These are phyloP conservation scores for Barnardius zonarius DNA, from an alignment of 2,113 vertebrate species.

Conservation along the genomic window DNA sequence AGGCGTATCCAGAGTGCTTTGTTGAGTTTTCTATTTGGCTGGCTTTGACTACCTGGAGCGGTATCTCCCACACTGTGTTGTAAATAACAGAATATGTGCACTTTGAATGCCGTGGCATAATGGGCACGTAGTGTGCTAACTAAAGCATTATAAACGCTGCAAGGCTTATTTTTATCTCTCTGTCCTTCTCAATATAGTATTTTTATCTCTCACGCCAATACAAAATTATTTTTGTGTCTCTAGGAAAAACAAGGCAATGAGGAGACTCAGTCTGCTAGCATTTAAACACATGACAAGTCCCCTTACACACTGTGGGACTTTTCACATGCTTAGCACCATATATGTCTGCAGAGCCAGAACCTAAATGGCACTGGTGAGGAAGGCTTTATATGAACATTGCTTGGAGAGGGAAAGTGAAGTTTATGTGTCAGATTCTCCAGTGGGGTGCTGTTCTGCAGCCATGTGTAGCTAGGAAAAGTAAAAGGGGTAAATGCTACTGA, in stretches of 20 bases:
- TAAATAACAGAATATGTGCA: not conserved
- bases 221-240: constrained; percentile 14
- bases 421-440: not conserved
- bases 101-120: not conserved
- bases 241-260: not conserved
- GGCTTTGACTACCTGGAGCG: not conserved
- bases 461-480: not conserved
- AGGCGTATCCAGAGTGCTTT: not conserved
- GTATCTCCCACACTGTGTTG: not conserved
- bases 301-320: not conserved
- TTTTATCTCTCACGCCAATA: constrained; percentile 24
- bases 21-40: not conserved
- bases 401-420: not conserved
- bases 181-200: not conserved
- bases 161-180: constrained; percentile 40
- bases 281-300: not conserved
- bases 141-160: constrained; percentile 3
- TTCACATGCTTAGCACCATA: not conserved
- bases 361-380: not conserved
- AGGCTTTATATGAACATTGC: not conserved
- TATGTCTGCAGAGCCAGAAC: not conserved
- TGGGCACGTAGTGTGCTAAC: not conserved
- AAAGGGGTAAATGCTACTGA: not conserved
- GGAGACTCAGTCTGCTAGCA: not conserved
- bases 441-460: not conserved